Conservation (phyloP, 2,888 invertebrate genomes). For the Prosapia bicincta region DNA sequence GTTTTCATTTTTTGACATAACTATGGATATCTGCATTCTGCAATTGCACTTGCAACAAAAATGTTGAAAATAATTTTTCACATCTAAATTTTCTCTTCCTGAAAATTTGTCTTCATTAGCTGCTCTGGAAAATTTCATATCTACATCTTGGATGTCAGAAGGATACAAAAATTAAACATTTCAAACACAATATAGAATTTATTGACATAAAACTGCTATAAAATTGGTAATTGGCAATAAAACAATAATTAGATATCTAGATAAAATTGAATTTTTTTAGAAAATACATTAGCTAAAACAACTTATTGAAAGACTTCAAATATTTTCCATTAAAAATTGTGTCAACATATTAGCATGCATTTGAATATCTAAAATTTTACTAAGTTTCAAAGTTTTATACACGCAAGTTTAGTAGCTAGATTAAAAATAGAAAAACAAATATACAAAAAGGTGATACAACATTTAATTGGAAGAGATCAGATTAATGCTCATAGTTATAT, state of each 20-base stretch:
- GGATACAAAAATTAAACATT: no score
- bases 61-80: no score
- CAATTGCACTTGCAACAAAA: no score
- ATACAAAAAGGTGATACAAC: neutral
- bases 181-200: neutral
- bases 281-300: neutral
- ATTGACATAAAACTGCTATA: neutral
- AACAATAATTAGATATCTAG: neutral
- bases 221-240: neutral
- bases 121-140: no score
- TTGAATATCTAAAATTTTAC: neutral
- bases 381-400: neutral
- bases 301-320: neutral
- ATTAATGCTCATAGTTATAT: neutral
- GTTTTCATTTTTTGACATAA: no score
- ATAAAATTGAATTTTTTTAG: neutral
- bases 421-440: neutral
- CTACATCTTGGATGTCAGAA: no score
- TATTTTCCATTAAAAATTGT: neutral
- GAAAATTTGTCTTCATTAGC: no score
- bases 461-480: neutral
- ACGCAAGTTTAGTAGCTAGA: neutral
- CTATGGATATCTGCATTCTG: no score
- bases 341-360: neutral
- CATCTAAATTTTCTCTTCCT: no score